Evolutionary conservation across 1,140 invertebrate species (phyloP), one percentile per base, ranked within the genome.

Genomic region (Drosophila navojoa): DNA sequence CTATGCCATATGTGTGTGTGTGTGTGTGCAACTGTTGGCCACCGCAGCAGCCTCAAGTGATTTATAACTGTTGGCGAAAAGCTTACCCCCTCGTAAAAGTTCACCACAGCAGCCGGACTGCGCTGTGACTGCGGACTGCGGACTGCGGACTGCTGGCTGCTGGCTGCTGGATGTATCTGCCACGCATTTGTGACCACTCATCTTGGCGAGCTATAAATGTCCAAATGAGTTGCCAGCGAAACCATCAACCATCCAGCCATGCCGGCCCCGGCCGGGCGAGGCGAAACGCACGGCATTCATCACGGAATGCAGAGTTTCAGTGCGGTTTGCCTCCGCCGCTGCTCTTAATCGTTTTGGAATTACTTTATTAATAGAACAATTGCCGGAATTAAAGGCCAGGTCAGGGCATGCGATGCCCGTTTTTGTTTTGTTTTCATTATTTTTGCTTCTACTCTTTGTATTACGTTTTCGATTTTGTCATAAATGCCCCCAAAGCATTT

Each of bases 301-400:
- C 55, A 44, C 13, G 25, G 40, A 58, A 58, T 45, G 55, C 52
- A 15, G 40, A 44, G n/a, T 25, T 22, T 22, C 19, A 22, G 19
- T 15, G 76, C 81, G 69, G 75, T 66, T 76, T 80, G 73, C 53
- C 76, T 70, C 25, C 16, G 44, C 49, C n/a, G 76, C 49, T 81
- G 78, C 63, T 85, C 85, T 85, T 89, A 89, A 89, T 89, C 85
- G 85, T 73, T 90, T 90, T 78, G 85, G 70, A 89, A 89, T 89
- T 89, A 77, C 85, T 90, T 84, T 89, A 89, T 89, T 89, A 89
- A 89, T 89, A 89, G 84, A 89, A 89, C 85, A 84, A 84, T 80
- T 64, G 63, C 67, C 47, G 40, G 62, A 32, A 74, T 82, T 71
- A 68, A 78, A 81, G 77, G 68, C 52, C 59, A 63, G 22, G 38